These are phyloP conservation scores for Sogatella furcifera DNA, from an alignment of 1,140 invertebrate species.

Conservation along the genomic window DNA sequence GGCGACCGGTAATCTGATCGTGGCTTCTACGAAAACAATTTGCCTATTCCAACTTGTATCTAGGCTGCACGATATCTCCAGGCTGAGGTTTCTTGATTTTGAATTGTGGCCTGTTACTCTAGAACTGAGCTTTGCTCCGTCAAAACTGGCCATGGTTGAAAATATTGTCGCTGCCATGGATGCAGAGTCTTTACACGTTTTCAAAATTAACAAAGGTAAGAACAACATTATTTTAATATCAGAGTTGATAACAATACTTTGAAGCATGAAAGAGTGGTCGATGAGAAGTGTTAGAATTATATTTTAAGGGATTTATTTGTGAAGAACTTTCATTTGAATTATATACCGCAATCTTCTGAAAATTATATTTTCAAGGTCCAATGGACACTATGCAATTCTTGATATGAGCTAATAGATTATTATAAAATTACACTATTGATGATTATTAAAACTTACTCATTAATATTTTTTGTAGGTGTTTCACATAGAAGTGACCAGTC, in stretches of 20 bases:
- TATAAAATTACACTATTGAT: too few species aligned
- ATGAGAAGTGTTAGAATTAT: too few species aligned
- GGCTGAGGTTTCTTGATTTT: constrained; percentile 52
- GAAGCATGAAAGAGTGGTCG: too few species aligned
- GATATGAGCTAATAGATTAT: too few species aligned
- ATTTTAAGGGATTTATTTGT: too few species aligned
- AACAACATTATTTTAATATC: too few species aligned
- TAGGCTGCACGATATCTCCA: constrained; percentile 49
- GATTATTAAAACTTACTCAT: not conserved
- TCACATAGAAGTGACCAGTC: not conserved
- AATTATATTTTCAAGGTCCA: too few species aligned
- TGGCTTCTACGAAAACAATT: constrained; percentile 40
- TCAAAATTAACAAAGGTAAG: constrained; percentile 28
- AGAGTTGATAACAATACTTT: too few species aligned
- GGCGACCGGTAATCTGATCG: constrained; percentile 46
- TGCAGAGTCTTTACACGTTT: constrained; percentile 33
- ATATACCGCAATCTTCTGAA: too few species aligned
- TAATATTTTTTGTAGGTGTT: not conserved
- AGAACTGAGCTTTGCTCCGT: constrained; percentile 40
- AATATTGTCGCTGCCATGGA: constrained; percentile 46
- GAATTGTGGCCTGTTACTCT: constrained; percentile 39
- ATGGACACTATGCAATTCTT: too few species aligned
- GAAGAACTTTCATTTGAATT: too few species aligned
- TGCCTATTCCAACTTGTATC: constrained; percentile 45
- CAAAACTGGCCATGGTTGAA: constrained; percentile 40